These are phyloP conservation scores for Malacoraja senta DNA, from an alignment of 2,797 vertebrate species.

Conservation along the genomic window DNA sequence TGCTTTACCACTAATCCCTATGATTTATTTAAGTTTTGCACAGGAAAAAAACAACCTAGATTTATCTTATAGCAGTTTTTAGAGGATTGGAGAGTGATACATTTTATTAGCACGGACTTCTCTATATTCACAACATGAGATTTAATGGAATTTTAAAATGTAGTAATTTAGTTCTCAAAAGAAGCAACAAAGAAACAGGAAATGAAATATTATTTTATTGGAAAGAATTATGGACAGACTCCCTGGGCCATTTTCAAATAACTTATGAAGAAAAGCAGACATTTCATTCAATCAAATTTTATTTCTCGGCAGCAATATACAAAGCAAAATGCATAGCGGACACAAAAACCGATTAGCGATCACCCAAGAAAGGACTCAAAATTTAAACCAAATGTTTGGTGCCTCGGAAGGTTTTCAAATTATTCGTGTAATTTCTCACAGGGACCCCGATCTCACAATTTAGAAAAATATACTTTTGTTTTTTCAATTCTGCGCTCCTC, in stretches of 20 bases:
- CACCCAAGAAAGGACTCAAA: slow-evolving; percentile 69
- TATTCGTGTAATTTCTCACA: slow-evolving; percentile 65
- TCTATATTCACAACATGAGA: slow-evolving; percentile 56
- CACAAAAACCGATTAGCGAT: slow-evolving; percentile 70
- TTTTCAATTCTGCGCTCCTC: slow-evolving; percentile 63
- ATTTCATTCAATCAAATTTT: slow-evolving; percentile 72
- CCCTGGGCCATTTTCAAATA: slow-evolving; percentile 62
- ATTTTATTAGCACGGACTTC: slow-evolving; percentile 58
- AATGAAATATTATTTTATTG: slow-evolving; percentile 73
- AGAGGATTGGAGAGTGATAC: slow-evolving; percentile 47
- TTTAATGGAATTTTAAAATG: slow-evolving; percentile 67
- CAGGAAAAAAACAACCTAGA: neutral
- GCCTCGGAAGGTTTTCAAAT: neutral
- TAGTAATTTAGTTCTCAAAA: slow-evolving; percentile 71
- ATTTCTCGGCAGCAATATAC: slow-evolving; percentile 70
- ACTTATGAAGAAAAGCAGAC: slow-evolving; percentile 69
- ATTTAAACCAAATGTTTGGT: slow-evolving; percentile 39
- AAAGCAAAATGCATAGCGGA: slow-evolving; percentile 71
- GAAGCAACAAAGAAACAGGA: slow-evolving; percentile 69
- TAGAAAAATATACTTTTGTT: slow-evolving; percentile 69
- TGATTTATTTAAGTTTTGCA: neutral
- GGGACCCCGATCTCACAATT: slow-evolving; percentile 69
- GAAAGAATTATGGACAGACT: slow-evolving; percentile 69
- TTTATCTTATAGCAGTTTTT: slow-evolving; percentile 20
- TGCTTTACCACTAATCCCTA: neutral